Base-by-base conservation (phyloP, 2,888 invertebrate genomes). In the Aricia artaxerxes region DNA sequence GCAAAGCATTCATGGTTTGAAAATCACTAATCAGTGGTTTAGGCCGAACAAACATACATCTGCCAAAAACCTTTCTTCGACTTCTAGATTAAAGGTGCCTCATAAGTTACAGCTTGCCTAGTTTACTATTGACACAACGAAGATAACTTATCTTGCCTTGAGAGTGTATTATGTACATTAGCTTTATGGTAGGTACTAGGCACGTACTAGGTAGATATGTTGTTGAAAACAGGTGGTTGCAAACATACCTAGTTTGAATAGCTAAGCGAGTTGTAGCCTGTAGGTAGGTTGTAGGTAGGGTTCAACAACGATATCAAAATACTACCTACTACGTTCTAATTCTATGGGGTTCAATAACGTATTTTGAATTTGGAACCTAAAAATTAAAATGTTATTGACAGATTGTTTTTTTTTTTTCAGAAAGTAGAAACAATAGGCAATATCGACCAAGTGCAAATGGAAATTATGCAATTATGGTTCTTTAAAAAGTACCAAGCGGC, bases 81-180 rank as follows among this genome's bases (percentile, higher is more conserved):
- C 49, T 44, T 44, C 44, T 9, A 61, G 24, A 61, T 61, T 24
- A 40, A 40, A 49, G 49, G 9, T 49, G 11, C 49, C 9, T 9
- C 44, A 9, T 2, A 44, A 24, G 7, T 24, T 61, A 61, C 24
- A 61, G 24, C 9, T 11, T 11, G 31, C 64, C 64, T 11, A 64
- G 64, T 64, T 64, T 13, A 31, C 64, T 35, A 64, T 64, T 31
- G 64, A 64, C 64, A 64, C 31, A 64, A 24, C 31, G 11, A 11
- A 64, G 64, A 64, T 64, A 64, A 64, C 31, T 64, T 64, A 64
- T 64, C 64, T 64, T 31, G 64, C 64, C 64, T 64, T 64, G 64
- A 64, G 11, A 64, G 4, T 31, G 11, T 16, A 9, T 64, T 9
- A 64, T 64, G 31, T 64, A 60, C 60, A 6, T 60, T n/a, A 49